phyloP scores from a whole-genome alignment of 2,113 vertebrate species.

The Asarcornis scutulata region DNA sequence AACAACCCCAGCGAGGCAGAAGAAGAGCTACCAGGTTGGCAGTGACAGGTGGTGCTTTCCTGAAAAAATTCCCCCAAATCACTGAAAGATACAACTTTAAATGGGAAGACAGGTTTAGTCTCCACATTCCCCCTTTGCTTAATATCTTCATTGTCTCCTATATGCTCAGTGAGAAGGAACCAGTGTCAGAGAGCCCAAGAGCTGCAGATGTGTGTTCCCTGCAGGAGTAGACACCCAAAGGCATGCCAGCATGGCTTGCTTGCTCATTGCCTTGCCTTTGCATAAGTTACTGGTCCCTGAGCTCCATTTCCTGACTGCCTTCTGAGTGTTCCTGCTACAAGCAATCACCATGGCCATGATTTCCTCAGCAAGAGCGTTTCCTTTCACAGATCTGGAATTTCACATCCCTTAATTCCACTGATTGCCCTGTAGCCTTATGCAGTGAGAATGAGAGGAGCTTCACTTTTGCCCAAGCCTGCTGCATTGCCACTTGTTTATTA shows the following conservation, averaged over 20 bases:
- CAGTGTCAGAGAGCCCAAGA: not conserved
- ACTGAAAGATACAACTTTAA: not conserved
- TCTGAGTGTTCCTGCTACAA: not conserved
- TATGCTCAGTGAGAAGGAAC: not conserved
- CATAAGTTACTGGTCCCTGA: not conserved
- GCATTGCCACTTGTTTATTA: not conserved
- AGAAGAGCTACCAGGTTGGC: not conserved
- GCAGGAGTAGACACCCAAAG: not conserved
- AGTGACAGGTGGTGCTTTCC: not conserved
- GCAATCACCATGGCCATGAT: rapidly evolving
- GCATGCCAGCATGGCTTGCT: not conserved
- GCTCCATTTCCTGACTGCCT: not conserved
- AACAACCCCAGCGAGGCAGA: not conserved
- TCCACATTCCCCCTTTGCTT: not conserved
- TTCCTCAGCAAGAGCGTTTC: not conserved
- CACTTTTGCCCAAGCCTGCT: not conserved
- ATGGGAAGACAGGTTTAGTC: not conserved
- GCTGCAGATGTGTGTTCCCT: not conserved
- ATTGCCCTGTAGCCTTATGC: not conserved
- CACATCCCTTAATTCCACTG: not conserved
- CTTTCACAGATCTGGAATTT: not conserved
- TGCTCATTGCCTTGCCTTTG: not conserved
- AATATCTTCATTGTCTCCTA: not conserved
- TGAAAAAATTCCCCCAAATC: not conserved
- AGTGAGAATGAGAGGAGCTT: not conserved